Conservation (phyloP, 2,888 invertebrate genomes). For the Teinopalpus imperialis region DNA sequence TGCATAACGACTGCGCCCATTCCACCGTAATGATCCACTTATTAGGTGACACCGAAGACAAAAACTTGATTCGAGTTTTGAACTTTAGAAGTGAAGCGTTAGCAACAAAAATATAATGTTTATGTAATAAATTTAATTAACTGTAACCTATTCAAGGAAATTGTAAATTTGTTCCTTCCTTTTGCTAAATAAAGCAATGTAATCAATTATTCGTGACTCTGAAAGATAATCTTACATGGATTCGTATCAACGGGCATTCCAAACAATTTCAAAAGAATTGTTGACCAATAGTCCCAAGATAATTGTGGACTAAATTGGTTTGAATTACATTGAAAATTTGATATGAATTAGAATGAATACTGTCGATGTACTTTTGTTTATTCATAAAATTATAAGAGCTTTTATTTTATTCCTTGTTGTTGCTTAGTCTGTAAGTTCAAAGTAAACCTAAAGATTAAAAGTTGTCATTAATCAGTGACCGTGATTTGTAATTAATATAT, state of each 20-base stretch:
- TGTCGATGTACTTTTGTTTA: no score
- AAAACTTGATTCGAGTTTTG: slow-evolving; percentile 19
- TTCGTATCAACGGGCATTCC: slow-evolving; percentile 9
- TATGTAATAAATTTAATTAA: background rate
- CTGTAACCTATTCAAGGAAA: background rate
- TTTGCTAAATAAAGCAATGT: background rate
- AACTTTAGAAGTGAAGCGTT: slow-evolving; percentile 17
- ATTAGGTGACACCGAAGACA: slow-evolving; percentile 17
- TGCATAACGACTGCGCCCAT: slow-evolving; percentile 24
- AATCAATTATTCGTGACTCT: slow-evolving; percentile 17
- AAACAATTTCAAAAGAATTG: slow-evolving; percentile 16
- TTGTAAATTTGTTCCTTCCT: background rate
- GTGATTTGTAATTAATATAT: slow-evolving; percentile 15
- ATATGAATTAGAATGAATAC: background rate
- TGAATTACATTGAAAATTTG: background rate
- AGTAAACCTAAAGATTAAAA: background rate
- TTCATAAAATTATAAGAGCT: no score
- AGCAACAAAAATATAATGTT: slow-evolving; percentile 8
- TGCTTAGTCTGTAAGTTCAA: no score
- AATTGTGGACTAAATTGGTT: slow-evolving; percentile 8
- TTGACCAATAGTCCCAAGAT: slow-evolving; percentile 9
- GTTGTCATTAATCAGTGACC: background rate
- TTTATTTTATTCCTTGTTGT: no score
- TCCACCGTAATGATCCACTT: slow-evolving; percentile 15
- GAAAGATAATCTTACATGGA: slow-evolving; percentile 9